A percentile compares a stretch with the other conserved stretches of the same genome.
These are phyloP conservation scores for Cephonodes hylas DNA, from an alignment of 2,888 invertebrate genomes.

Conservation along the genomic window DNA sequence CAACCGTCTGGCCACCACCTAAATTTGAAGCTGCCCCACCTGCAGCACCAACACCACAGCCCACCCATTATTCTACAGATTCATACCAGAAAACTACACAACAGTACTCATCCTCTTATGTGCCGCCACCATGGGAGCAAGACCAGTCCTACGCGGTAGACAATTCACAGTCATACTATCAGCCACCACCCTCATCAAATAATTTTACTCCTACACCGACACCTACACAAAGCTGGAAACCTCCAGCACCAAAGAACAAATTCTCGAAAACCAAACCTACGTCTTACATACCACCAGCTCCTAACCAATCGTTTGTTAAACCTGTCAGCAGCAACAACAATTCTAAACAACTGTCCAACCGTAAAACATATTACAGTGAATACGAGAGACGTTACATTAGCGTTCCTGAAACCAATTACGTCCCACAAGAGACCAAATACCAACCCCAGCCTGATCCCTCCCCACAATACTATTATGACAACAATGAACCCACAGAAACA, in stretches of 20 bases:
- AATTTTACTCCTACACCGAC: constrained; percentile 40
- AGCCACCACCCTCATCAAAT: constrained; percentile 46
- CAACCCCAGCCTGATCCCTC: constrained; percentile 73
- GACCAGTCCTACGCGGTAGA: constrained; percentile 60
- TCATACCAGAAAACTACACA: constrained; percentile 58
- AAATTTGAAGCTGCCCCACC: constrained; percentile 29
- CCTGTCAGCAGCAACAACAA: constrained; percentile 48
- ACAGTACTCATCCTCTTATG: constrained; percentile 64
- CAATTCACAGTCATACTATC: constrained; percentile 53
- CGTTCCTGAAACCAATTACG: constrained; percentile 71
- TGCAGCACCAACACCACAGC: constrained; percentile 34
- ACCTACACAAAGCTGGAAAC: constrained; percentile 51
- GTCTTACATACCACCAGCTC: constrained; percentile 72
- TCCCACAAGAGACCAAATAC: constrained; percentile 65
- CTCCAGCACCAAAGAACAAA: constrained; percentile 48
- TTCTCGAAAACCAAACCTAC: constrained; percentile 62
- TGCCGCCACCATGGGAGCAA: constrained; percentile 77
- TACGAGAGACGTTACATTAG: constrained; percentile 75
- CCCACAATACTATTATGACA: constrained; percentile 72
- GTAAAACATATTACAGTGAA: constrained; percentile 75
- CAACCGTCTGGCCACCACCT: constrained; percentile 51
- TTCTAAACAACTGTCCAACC: constrained; percentile 53
- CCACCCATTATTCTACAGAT: constrained; percentile 58
- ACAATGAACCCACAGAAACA: constrained; percentile 61
- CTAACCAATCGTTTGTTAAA: constrained; percentile 73